Conservation (phyloP, 2,113 vertebrate species). For the Corapipo altera region DNA sequence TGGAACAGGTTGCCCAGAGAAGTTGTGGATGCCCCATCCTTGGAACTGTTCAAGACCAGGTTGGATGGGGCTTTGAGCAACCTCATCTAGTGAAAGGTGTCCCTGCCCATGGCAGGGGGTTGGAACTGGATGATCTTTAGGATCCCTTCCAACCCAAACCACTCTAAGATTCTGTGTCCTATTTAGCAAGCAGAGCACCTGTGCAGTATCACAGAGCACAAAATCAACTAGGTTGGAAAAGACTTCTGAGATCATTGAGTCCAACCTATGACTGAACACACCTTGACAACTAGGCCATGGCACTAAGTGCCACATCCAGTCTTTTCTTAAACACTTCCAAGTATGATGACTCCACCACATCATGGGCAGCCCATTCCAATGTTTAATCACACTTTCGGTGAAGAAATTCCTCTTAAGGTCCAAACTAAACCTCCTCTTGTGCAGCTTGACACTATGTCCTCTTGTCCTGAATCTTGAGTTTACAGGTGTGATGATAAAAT, state of each 20-base stretch:
- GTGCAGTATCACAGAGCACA: not conserved
- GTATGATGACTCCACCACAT: not conserved
- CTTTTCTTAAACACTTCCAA: not conserved
- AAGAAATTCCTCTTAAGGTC: not conserved
- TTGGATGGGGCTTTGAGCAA: not conserved
- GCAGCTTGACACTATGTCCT: not conserved
- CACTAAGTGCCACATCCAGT: not conserved
- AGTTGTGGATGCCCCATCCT: no score
- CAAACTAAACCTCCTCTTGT: not conserved
- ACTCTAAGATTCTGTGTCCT: not conserved
- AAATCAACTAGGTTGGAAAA: not conserved
- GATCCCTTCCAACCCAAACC: not conserved
- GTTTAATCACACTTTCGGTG: not conserved
- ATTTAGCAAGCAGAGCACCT: not conserved
- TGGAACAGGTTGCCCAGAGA: not conserved
- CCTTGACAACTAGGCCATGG: not conserved
- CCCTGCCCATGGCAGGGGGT: not conserved
- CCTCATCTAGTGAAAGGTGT: fast-evolving
- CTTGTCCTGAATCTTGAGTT: not conserved
- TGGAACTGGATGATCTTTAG: not conserved
- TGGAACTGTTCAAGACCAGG: not conserved
- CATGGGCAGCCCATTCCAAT: not conserved
- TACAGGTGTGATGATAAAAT: not conserved
- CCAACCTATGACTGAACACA: not conserved
- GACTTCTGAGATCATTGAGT: not conserved